These are phyloP conservation scores for Xiphias gladius DNA, from an alignment of 2,113 vertebrate species.

Conservation along the genomic window DNA sequence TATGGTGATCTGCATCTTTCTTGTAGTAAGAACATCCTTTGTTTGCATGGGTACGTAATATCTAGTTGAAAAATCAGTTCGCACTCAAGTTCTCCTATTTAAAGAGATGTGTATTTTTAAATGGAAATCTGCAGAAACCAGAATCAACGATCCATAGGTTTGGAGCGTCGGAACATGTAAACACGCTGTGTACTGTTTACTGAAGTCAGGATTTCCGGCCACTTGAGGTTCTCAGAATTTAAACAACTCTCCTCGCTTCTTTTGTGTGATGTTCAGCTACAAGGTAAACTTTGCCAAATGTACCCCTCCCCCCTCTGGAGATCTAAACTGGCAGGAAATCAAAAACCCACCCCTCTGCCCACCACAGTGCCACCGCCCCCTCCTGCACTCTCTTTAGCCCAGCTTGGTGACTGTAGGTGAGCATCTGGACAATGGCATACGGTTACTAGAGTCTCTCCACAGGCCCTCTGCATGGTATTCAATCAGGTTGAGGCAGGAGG, in stretches of 20 bases:
- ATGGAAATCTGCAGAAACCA: too few relatives aligned
- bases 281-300: conserved; percentile 23
- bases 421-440: conserved; percentile 82
- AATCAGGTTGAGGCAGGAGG: conserved; percentile 77
- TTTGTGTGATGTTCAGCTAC: conserved; percentile 17
- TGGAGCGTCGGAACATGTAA: neutral
- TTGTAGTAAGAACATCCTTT: too few relatives aligned
- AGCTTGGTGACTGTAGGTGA: conserved; percentile 74
- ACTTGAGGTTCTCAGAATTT: neutral
- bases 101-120: too few relatives aligned
- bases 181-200: neutral
- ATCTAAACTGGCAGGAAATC: conserved; percentile 52
- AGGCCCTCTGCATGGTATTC: conserved; percentile 73
- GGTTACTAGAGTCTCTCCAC: conserved; percentile 68
- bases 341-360: conserved; percentile 25
- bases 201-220: neutral
- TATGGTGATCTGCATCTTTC: too few relatives aligned
- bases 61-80: too few relatives aligned
- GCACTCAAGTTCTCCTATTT: too few relatives aligned
- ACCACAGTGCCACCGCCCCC: conserved; percentile 31
- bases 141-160: too few relatives aligned
- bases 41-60: too few relatives aligned
- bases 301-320: conserved; percentile 22
- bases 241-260: neutral
- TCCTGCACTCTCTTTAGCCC: conserved; percentile 46